phyloP scores from a whole-genome alignment of 2,797 vertebrate genomes.

The Etheostoma perlongum region DNA sequence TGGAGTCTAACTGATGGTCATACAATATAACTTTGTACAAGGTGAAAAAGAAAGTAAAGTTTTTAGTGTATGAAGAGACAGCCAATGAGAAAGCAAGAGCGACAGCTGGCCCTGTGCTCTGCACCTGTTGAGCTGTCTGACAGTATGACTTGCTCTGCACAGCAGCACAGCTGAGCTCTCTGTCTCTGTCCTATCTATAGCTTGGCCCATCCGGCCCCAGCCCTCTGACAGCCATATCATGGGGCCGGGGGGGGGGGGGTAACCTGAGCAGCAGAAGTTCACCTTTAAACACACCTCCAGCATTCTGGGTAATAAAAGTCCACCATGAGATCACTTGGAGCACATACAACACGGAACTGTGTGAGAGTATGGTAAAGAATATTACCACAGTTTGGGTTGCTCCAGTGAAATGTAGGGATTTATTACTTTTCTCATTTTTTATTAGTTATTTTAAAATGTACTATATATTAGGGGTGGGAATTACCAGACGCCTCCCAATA shows the following conservation, averaged over 20 bases:
- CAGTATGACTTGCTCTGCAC: slow-evolving; percentile 79
- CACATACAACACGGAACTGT: not conserved
- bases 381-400: not conserved
- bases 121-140: slow-evolving; percentile 84
- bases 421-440: not conserved
- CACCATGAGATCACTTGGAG: slow-evolving; percentile 33
- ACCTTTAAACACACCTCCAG: slow-evolving; percentile 65
- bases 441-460: not conserved
- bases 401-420: not conserved
- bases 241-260: slow-evolving; percentile 29
- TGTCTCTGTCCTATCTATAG: slow-evolving; percentile 87
- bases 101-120: slow-evolving; percentile 53
- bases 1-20: not conserved
- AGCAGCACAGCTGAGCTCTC: slow-evolving; percentile 83
- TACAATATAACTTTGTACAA: slow-evolving; percentile 26
- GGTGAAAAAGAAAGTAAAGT: slow-evolving; percentile 28
- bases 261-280: slow-evolving; percentile 68
- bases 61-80: slow-evolving; percentile 13
- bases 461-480: too few species aligned
- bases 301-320: slow-evolving; percentile 3
- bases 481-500: too few species aligned
- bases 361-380: not conserved
- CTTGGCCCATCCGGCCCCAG: slow-evolving; percentile 60
- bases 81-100: slow-evolving; percentile 30
- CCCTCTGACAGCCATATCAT: slow-evolving; percentile 58